These are phyloP conservation scores for Pollenia labialis DNA, from an alignment of 2,888 invertebrate genomes.

Conservation along the genomic window DNA sequence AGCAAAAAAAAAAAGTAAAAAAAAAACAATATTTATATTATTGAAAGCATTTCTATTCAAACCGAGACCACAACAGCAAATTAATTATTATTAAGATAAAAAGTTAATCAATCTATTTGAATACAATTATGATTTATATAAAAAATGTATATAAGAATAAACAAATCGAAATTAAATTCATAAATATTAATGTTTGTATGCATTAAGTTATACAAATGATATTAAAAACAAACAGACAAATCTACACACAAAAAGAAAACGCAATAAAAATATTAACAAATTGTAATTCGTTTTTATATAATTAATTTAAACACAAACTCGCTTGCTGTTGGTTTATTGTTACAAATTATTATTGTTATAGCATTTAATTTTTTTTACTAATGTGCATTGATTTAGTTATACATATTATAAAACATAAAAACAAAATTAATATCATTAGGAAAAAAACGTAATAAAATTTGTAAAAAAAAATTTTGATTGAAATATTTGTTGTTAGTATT, in stretches of 20 bases:
- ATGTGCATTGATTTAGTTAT: slow-evolving; percentile 40
- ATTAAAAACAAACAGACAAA: slow-evolving; percentile 38
- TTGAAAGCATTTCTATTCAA: slow-evolving; percentile 41
- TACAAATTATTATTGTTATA: slow-evolving; percentile 55
- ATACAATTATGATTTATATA: background rate
- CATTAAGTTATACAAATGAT: slow-evolving; percentile 36
- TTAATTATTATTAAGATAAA: slow-evolving; percentile 7
- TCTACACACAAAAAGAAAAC: background rate
- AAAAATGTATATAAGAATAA: background rate
- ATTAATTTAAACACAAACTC: slow-evolving; percentile 47
- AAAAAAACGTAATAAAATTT: slow-evolving; percentile 38
- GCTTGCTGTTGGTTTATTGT: slow-evolving; percentile 48
- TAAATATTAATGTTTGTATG: background rate
- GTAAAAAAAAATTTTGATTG: slow-evolving; percentile 24
- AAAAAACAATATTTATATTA: slow-evolving; percentile 27
- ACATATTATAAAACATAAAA: background rate
- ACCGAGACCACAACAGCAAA: slow-evolving; percentile 31
- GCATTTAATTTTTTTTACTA: slow-evolving; percentile 69
- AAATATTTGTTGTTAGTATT: slow-evolving; percentile 61
- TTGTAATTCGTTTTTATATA: slow-evolving; percentile 1
- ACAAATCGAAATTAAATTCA: background rate
- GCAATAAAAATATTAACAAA: background rate
- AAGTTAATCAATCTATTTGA: slow-evolving; percentile 15
- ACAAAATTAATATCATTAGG: background rate
- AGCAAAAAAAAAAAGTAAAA: background rate